phyloP scores from a whole-genome alignment of 2,888 invertebrate species.

The Dryococelus australis region DNA sequence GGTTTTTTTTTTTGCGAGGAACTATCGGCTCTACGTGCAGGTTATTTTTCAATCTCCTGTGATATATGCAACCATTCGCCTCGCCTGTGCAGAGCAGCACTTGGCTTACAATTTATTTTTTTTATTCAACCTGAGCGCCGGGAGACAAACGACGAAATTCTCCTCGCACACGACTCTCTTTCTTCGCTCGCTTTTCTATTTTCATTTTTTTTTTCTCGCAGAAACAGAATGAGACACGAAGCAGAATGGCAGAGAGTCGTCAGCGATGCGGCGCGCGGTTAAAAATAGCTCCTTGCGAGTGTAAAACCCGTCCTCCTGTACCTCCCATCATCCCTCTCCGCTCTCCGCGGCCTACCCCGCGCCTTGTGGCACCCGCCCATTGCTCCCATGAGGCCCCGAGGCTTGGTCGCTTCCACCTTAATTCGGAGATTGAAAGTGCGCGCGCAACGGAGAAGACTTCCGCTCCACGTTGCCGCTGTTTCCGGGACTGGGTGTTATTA shows the following conservation, averaged over 20 bases:
- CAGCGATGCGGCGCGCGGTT: not conserved
- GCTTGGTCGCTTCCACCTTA: not conserved
- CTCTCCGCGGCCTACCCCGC: not conserved
- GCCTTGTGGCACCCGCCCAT: no score
- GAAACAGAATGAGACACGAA: not conserved
- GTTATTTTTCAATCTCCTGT: not conserved
- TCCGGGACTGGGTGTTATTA: not conserved
- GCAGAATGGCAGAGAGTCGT: constrained; percentile 9
- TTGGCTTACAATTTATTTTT: not conserved
- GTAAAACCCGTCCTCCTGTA: not conserved
- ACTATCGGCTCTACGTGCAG: no score
- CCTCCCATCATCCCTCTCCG: not conserved
- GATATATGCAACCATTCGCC: not conserved
- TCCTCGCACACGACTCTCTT: not conserved
- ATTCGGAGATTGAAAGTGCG: not conserved
- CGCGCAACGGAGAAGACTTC: not conserved
- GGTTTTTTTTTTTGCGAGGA: not conserved
- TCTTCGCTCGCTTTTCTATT: no score
- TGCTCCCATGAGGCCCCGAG: no score
- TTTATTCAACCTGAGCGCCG: not conserved
- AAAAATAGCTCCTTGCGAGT: not conserved
- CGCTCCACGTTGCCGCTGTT: not conserved
- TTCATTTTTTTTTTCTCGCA: not conserved
- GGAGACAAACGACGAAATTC: not conserved
- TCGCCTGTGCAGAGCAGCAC: not conserved